Conservation (phyloP, 2,113 vertebrate genomes). For the Canis aureus region DNA sequence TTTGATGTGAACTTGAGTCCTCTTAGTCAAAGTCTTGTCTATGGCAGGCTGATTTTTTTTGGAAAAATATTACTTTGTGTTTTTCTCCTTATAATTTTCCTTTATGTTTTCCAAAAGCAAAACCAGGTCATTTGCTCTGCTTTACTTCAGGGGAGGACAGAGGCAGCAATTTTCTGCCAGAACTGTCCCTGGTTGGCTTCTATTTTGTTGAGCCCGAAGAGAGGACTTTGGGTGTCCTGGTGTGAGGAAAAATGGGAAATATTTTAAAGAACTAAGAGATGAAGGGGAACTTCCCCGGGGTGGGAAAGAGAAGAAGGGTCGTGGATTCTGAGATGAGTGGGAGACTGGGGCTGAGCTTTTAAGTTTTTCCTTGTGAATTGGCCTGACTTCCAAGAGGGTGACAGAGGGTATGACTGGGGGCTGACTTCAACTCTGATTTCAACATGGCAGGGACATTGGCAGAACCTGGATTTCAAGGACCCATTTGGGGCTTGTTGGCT, state of each 20-base stretch:
- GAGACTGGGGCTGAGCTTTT: neutral
- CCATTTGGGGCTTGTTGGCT: neutral
- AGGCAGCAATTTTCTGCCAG: neutral
- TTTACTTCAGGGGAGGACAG: neutral
- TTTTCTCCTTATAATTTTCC: constrained; percentile 12
- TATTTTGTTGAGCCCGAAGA: neutral
- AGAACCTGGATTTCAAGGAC: neutral
- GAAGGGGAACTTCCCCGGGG: neutral
- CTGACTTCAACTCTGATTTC: neutral
- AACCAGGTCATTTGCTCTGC: neutral
- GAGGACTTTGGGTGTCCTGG: neutral
- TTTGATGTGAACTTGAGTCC: neutral
- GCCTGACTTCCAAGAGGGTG: neutral
- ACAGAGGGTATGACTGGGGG: neutral
- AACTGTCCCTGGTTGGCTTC: neutral
- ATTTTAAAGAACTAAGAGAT: neutral
- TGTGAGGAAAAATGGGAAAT: neutral
- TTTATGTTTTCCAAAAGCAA: neutral
- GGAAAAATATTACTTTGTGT: neutral
- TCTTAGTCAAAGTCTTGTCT: neutral
- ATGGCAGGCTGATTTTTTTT: neutral
- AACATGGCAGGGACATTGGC: neutral
- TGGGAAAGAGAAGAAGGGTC: neutral
- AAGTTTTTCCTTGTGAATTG: neutral
- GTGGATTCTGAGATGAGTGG: neutral